Base-by-base conservation (phyloP, 2,113 vertebrate species). In the Amblyornis subalaris region DNA sequence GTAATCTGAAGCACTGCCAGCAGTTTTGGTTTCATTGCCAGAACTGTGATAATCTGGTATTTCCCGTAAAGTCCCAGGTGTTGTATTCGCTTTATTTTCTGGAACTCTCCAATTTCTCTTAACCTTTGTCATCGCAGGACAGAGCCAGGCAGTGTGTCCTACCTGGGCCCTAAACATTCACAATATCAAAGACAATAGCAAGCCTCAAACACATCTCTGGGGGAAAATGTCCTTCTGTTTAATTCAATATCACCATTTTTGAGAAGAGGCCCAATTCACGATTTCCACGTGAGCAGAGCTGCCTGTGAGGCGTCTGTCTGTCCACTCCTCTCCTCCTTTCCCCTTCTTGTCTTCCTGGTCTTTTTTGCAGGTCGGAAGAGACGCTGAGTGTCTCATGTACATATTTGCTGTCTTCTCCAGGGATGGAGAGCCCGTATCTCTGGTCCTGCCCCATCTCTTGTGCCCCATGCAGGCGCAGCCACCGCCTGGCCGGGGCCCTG, bases 11-110 rank as follows among this genome's bases (percentile, higher is more conserved):
- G 61, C 47, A 55, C 28, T 90, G 76, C 69, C 57, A 66, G n/a
- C 29, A 77, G 72, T 77, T 88, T 67, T 10, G 36, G 61, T 55
- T 89, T 90, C 45, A 29, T 84, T 92, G 83, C 76, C 85, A 95
- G 88, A 47, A 28, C 45, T 75, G 71, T 86, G 92, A 83, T 94
- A 85, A 96, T 94, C 78, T 95, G 92, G 90, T 95, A 96, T 96
- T 95, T 96, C 90, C 95, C 45, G 10, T 96, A 69, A 79, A 91
- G 79, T 58, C 73, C 61, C 69, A 93, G 94, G 90, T 96, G 58
- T 4, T 82, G 28, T 35, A 65, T 36, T 78, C 36, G 47, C 53
- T 88, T 81, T 60, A 55, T 84, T 90, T 90, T 77, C 60, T 86
- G 86, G 4, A 31, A 60, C 77, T 93, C 74, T 91, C 67, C 10